Evolutionary conservation across 2,113 vertebrate genomes (phyloP).

Genomic region (Boleophthalmus pectinirostris): DNA sequence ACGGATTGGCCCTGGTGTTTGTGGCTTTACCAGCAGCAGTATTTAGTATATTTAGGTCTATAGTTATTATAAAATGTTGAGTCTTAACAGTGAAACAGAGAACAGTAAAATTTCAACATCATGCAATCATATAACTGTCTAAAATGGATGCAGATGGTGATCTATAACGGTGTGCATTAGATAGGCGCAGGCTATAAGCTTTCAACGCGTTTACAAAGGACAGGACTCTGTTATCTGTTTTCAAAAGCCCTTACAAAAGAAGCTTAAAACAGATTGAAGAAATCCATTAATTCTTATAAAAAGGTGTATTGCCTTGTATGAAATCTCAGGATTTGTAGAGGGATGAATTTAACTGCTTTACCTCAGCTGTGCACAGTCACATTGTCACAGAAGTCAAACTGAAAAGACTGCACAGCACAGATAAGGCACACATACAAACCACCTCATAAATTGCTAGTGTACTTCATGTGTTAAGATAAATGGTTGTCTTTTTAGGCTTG

Average conservation of each 20-base stretch:
- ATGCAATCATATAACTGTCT: no score
- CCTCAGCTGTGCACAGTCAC: constrained; percentile 53
- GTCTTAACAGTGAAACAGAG: no score
- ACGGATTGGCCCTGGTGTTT: no score
- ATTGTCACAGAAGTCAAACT: constrained; percentile 70
- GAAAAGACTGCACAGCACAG: constrained; percentile 65
- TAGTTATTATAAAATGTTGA: no score
- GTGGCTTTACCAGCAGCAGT: no score
- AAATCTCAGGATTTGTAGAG: constrained; percentile 83
- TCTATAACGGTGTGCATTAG: constrained; percentile 69
- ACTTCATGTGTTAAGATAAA: background rate
- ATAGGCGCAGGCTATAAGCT: constrained; percentile 69
- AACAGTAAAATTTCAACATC: no score
- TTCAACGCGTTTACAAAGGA: constrained; percentile 83
- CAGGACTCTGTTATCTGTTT: constrained; percentile 82
- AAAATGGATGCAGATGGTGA: constrained; percentile 27
- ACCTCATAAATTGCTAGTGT: constrained; percentile 24
- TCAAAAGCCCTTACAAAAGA: constrained; percentile 85
- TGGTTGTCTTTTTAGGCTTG: background rate
- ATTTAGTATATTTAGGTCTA: no score
- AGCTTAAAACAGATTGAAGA: constrained; percentile 83
- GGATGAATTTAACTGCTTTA: constrained; percentile 86
- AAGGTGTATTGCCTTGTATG: constrained; percentile 85
- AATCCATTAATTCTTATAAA: constrained; percentile 97
- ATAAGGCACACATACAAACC: constrained; percentile 59